phyloP scores from a whole-genome alignment of 1,140 invertebrate genomes.

The Notospermus geniculatus region DNA sequence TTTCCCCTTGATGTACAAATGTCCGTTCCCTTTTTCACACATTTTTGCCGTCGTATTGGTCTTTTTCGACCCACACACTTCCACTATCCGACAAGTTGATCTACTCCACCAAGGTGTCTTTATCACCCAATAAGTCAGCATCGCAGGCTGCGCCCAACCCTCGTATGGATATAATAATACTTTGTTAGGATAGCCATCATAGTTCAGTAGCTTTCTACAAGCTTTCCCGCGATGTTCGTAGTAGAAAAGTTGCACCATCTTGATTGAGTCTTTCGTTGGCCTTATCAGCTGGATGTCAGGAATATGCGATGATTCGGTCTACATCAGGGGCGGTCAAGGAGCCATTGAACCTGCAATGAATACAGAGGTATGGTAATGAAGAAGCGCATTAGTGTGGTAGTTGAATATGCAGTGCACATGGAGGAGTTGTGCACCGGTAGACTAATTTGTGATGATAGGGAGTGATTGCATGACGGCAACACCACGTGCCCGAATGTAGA shows the following conservation, averaged over 20 bases:
- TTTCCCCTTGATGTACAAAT: slow-evolving; percentile 75
- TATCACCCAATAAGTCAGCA: slow-evolving; percentile 82
- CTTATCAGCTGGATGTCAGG: no score
- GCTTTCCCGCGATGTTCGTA: slow-evolving; percentile 71
- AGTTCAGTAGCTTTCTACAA: slow-evolving; percentile 68
- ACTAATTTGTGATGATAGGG: no score
- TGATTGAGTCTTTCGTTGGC: neutral
- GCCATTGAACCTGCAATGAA: no score
- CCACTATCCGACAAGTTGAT: slow-evolving; percentile 77
- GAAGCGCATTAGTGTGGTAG: no score
- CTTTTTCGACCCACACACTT: slow-evolving; percentile 71
- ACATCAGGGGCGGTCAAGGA: no score
- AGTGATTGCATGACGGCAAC: no score
- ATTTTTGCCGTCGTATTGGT: slow-evolving; percentile 76
- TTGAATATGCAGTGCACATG: no score
- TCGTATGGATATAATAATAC: slow-evolving; percentile 81
- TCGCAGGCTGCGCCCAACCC: slow-evolving; percentile 79
- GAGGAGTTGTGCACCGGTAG: no score
- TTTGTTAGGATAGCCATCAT: slow-evolving; percentile 72
- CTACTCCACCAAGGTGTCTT: slow-evolving; percentile 81
- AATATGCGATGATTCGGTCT: no score
- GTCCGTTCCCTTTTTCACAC: slow-evolving; percentile 72
- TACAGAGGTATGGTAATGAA: no score
- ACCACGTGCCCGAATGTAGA: no score
- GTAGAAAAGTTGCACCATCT: slow-evolving; percentile 70